Evolutionary conservation across 1,140 invertebrate genomes (phyloP), one percentile per base, ranked within the genome.

Genomic region (Meloidogyne exigua): DNA sequence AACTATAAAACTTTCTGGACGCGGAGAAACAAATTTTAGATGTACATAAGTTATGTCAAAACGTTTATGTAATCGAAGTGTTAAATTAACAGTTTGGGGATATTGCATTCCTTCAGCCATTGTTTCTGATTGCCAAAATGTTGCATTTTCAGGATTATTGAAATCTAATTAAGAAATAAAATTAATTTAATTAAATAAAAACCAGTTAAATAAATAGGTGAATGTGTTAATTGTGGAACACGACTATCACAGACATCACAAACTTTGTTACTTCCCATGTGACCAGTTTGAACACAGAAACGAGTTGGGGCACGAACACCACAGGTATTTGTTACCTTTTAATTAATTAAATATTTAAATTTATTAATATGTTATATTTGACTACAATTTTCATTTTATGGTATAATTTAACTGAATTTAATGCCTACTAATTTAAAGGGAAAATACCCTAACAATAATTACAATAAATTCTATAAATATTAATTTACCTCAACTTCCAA

Each of bases 101-200:
- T 92, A 93, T 87, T 96, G 93, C 21, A 96, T 92, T 18, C 91
- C 92, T 82, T 98, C 94, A 79, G 91, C 91, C 94, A 99, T 96
- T 0, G 96, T 98, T 84, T 96, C 93, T 2, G 94, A 96, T 86
- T 98, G 95, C 96, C 96, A 99, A 94, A 95, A 98, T 0, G 96
- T 97, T 78, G 92, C 92, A 85, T 95, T 93, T 64, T 94, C 92
- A 77, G 92, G 91, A 77, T 92, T 92, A 80, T 95, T 93, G 83
- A 93, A 91, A 88, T 99, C 96, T 0, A 95, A 97, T 68, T 98
- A 89, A 87, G 91, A 95, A n/a, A 89, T 88, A 0, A 93, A 90
- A 4, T 92, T 95, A 93, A 68, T 92, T 90, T 18, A 87, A 72
- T 1, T 76, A 77, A 0, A 90, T 91, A 0, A 84, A 76, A 21